phyloP scores from a whole-genome alignment of 2,888 invertebrate species.

The Polyommatus iphigenia region DNA sequence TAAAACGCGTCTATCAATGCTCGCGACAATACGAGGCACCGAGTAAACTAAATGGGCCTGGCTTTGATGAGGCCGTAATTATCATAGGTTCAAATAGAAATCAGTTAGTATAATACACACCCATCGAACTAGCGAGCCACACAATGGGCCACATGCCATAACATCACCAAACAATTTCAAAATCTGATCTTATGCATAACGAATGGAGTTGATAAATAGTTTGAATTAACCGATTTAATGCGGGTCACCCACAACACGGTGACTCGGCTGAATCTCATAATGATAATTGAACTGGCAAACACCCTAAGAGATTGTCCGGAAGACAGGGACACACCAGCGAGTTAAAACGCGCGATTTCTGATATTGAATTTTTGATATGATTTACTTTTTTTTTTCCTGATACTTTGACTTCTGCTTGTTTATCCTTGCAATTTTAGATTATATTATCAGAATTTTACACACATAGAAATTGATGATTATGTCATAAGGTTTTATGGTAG shows the following conservation, averaged over 20 bases:
- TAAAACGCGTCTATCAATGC: background rate
- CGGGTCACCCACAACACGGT: slow-evolving; percentile 78
- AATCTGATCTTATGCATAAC: slow-evolving; percentile 79
- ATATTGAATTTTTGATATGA: background rate
- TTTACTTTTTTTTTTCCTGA: too few relatives aligned
- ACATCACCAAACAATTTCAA: slow-evolving; percentile 78
- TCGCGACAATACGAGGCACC: background rate
- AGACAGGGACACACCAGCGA: background rate
- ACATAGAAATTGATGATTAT: too few relatives aligned
- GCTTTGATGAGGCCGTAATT: slow-evolving; percentile 30
- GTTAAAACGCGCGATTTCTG: background rate
- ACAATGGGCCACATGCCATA: slow-evolving; percentile 70
- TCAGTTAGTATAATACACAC: slow-evolving; percentile 75
- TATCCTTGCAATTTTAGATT: too few relatives aligned
- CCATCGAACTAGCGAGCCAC: slow-evolving; percentile 72
- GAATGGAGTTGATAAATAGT: slow-evolving; percentile 79
- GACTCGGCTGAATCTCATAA: slow-evolving; percentile 73
- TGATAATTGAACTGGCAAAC: slow-evolving; percentile 81
- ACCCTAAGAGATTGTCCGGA: slow-evolving; percentile 47
- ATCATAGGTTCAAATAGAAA: slow-evolving; percentile 70
- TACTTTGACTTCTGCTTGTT: too few relatives aligned
- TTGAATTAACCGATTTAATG: slow-evolving; percentile 81
- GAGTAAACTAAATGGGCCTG: slow-evolving; percentile 4
- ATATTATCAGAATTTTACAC: too few relatives aligned
- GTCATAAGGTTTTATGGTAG: too few relatives aligned